Conservation (phyloP, 2,113 vertebrate genomes). For the Megatriorchis doriae region DNA sequence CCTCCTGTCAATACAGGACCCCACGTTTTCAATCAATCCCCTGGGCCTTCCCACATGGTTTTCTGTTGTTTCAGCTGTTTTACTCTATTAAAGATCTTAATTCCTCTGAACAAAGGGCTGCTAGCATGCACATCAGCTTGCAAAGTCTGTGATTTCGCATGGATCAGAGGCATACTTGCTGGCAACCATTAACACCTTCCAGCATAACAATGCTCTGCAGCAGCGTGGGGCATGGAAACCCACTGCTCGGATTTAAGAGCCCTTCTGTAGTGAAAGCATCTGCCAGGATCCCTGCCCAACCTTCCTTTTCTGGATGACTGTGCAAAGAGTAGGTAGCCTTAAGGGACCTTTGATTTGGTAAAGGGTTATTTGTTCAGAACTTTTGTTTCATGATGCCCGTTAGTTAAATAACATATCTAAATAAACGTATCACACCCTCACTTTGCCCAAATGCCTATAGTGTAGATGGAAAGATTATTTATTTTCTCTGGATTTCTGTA, state of each 20-base stretch:
- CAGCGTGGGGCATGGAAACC: not conserved
- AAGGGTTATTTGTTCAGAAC: not conserved
- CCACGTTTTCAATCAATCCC: conserved; percentile 26
- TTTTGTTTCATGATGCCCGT: not conserved
- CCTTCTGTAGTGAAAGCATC: conserved; percentile 12
- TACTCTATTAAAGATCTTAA: conserved; percentile 36
- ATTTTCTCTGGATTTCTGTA: not conserved
- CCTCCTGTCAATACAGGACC: not conserved
- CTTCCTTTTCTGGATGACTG: not conserved
- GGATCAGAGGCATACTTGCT: not conserved
- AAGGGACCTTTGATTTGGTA: not conserved
- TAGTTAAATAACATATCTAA: not conserved
- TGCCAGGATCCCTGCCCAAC: not conserved
- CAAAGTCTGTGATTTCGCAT: not conserved
- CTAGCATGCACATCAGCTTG: not conserved
- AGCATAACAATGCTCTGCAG: not conserved
- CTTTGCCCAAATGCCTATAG: not conserved
- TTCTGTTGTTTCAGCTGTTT: conserved; percentile 31
- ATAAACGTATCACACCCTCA: not conserved
- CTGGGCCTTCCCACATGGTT: conserved; percentile 26
- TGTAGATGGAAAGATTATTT: not conserved
- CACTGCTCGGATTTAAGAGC: not conserved
- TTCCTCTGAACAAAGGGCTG: not conserved
- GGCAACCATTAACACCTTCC: conserved; percentile 31
- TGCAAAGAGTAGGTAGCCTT: not conserved